phyloP scores from a whole-genome alignment of 2,888 invertebrate genomes.

The Charanyca ferruginea region DNA sequence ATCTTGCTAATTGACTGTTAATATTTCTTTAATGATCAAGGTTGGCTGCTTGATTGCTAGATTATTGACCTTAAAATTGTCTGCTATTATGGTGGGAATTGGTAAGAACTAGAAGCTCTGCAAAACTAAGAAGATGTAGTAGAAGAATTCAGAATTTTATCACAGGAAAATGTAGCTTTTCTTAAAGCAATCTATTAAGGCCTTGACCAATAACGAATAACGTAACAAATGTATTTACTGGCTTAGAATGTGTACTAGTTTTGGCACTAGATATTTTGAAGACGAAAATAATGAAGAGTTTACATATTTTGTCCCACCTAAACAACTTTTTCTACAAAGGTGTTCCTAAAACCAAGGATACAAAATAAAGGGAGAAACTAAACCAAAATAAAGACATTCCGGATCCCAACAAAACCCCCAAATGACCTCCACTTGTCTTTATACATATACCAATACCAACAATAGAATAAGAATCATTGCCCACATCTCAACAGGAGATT shows the following conservation, averaged over 20 bases:
- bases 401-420: constrained; percentile 14
- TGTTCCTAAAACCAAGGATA: constrained; percentile 2
- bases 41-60: constrained; percentile 20
- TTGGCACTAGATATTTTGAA: background rate
- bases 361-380: constrained; percentile 23
- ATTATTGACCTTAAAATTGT: constrained; percentile 32
- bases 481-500: constrained; percentile 57
- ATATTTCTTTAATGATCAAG: constrained; percentile 61
- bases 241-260: background rate
- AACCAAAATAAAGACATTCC: constrained; percentile 30
- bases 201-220: too few relatives aligned
- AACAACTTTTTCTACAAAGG: background rate
- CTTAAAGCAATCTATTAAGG: too few relatives aligned
- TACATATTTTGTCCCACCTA: background rate
- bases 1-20: constrained; percentile 65
- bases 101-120: background rate
- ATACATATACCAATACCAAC: constrained; percentile 39
- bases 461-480: constrained; percentile 54
- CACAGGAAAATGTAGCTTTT: background rate
- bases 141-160: background rate
- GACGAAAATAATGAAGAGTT: background rate
- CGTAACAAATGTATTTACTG: background rate
- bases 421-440: constrained; percentile 56
- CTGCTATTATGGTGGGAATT: background rate
- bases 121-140: background rate